A percentile compares a stretch with the other conserved stretches of the same genome.
These are phyloP conservation scores for Gastrophryne carolinensis DNA, from an alignment of 2,797 vertebrate genomes.

Conservation along the genomic window DNA sequence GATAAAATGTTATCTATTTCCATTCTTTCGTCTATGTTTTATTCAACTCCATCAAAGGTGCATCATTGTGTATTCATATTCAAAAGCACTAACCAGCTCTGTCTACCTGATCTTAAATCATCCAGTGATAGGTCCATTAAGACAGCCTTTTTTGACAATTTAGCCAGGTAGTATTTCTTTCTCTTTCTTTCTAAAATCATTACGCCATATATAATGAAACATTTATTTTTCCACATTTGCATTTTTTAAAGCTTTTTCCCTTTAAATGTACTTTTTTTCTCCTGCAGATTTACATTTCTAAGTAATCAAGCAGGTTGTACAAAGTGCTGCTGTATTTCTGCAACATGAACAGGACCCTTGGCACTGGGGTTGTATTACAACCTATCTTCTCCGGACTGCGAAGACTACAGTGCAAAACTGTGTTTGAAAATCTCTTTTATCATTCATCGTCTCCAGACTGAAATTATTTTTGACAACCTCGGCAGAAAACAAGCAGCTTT, in stretches of 20 bases:
- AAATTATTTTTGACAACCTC: conserved; percentile 86
- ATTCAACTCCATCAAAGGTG: conserved; percentile 5
- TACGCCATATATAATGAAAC: conserved; percentile 35
- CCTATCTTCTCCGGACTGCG: conserved; percentile 73
- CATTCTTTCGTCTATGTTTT: conserved; percentile 50
- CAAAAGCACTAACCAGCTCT: neutral
- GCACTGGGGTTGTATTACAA: conserved; percentile 75
- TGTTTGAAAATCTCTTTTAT: conserved; percentile 83
- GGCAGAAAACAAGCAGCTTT: conserved; percentile 82
- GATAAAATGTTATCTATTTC: neutral
- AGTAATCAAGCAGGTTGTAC: conserved; percentile 71
- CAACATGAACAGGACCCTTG: conserved; percentile 69
- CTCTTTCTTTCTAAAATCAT: conserved; percentile 35
- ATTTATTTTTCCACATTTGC: conserved; percentile 48
- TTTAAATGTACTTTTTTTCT: conserved; percentile 19
- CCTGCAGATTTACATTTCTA: conserved; percentile 53
- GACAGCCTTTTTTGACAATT: conserved; percentile 17
- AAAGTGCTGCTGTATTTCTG: conserved; percentile 65
- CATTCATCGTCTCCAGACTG: conserved; percentile 81
- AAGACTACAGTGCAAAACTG: conserved; percentile 75
- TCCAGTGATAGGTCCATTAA: conserved; percentile 30
- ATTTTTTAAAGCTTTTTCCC: conserved; percentile 44
- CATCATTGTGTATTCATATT: conserved; percentile 4
- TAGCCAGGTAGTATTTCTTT: conserved; percentile 5
- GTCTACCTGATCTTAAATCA: conserved; percentile 41